Evolutionary conservation across 1,140 invertebrate genomes (phyloP), one percentile per base, ranked within the genome.

Genomic region (Ylistrum balloti): DNA sequence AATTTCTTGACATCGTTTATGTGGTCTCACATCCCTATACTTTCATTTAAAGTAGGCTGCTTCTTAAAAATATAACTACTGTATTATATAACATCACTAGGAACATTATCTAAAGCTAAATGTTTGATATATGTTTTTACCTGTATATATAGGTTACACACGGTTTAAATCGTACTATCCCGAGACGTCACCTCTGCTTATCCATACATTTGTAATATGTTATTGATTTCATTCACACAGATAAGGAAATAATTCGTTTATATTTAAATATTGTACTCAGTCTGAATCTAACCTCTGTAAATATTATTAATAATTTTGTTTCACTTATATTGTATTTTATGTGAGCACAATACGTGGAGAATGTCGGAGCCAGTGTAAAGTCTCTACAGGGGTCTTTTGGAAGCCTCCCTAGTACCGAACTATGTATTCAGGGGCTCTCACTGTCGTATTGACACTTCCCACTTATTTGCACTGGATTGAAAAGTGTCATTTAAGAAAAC

Each of bases 401-500:
- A 45, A 74, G 0, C 56, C 56, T 74, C 56, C n/a, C 22, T 48
- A 28, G 56, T 28, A 28, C 56, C n/a, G 5, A 74, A 74, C 56
- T 11, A 74, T n/a, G 2, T 28, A 17, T 74, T 74, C n/a, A 28
- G n/a, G 17, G 28, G n/a, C 56, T 74, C 22, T 28, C 28, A 74
- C 56, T n/a, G 56, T 1, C 9, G 56, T 74, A 74, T 74, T 74
- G 56, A 74, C 56, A 74, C 56, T 74, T 74, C 56, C 56, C 56
- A 74, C 1, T 74, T 74, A 28, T 74, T 74, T 74, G 56, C 56
- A 74, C 56, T 74, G 28, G 56, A 74, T 28, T 74, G 56, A 74
- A 74, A 74, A 74, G 56, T 74, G 56, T 74, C 56, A 74, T 74
- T 74, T 74, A 74, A 74, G n/a, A 74, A 74, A 74, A 74, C 56